Evolutionary conservation across 2,113 vertebrate genomes (phyloP).

Genomic region (Thomomys bottae): DNA sequence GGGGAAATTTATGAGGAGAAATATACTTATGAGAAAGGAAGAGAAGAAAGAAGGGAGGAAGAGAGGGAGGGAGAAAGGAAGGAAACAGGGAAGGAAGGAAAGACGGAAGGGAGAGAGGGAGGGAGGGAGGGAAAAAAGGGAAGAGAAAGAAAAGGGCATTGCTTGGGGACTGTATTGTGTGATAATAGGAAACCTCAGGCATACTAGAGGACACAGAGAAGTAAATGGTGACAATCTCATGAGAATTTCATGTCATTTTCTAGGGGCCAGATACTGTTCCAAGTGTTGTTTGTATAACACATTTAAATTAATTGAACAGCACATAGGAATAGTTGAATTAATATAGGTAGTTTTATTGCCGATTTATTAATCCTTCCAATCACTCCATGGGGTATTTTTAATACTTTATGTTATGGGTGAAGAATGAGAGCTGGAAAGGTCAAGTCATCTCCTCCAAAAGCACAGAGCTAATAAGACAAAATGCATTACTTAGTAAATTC

Average conservation of each 20-base stretch:
- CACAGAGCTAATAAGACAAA: neutral
- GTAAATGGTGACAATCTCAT: neutral
- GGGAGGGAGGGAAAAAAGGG: neutral
- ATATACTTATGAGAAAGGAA: neutral
- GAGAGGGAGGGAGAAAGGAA: too few relatives aligned
- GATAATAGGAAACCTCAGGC: neutral
- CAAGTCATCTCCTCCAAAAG: neutral
- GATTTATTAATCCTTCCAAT: neutral
- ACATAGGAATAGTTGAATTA: neutral
- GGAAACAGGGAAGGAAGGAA: too few relatives aligned
- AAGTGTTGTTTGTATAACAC: neutral
- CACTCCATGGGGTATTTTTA: neutral
- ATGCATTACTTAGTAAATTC: neutral
- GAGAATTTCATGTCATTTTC: neutral
- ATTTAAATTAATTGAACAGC: neutral
- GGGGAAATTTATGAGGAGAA: neutral
- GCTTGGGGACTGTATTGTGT: neutral
- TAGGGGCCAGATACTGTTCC: neutral
- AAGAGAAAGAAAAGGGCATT: neutral
- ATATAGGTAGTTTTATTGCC: neutral
- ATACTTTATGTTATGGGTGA: neutral
- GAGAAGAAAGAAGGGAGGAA: neutral
- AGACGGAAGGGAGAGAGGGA: neutral
- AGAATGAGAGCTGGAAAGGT: constrained; percentile 1
- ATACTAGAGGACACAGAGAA: neutral